phyloP scores from a whole-genome alignment of 2,888 invertebrate genomes.

The Homarus gammarus region DNA sequence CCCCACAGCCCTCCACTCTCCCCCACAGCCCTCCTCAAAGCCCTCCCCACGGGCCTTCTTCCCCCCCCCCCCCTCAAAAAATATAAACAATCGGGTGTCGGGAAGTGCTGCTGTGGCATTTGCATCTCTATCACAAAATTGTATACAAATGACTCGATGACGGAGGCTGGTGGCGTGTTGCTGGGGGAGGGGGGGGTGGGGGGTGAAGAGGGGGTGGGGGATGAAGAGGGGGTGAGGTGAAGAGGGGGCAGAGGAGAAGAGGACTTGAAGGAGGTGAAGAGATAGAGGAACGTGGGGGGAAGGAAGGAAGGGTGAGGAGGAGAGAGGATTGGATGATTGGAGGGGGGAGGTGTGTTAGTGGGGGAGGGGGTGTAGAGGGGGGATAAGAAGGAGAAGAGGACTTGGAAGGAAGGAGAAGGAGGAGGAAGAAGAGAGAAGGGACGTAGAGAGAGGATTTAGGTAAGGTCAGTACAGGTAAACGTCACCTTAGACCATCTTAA shows the following conservation, averaged over 20 bases:
- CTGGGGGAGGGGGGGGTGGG: background rate
- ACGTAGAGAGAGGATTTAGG: too few relatives aligned
- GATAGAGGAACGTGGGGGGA: background rate
- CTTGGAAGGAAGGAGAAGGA: background rate
- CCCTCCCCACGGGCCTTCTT: background rate
- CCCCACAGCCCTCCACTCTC: background rate
- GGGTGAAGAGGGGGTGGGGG: background rate
- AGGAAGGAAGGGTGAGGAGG: background rate
- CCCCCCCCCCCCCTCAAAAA: too few relatives aligned
- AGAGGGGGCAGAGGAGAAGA: background rate
- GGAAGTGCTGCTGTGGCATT: conserved; percentile 15
- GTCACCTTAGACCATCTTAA: too few relatives aligned
- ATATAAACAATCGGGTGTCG: background rate
- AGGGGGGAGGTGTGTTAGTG: background rate
- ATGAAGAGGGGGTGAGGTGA: background rate
- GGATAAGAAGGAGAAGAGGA: background rate
- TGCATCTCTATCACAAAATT: conserved; percentile 51
- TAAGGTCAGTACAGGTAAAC: too few relatives aligned
- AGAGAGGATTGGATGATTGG: too few relatives aligned
- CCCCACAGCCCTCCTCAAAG: background rate
- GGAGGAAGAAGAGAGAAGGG: too few relatives aligned
- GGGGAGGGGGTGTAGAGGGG: background rate
- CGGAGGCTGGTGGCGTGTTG: background rate
- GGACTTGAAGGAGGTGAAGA: background rate
- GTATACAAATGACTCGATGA: conserved; percentile 52